Percentiles rank a stretch among this genome's conserved stretches.
phyloP scores from a whole-genome alignment of 2,113 vertebrate species.

The Phocoena phocoena region DNA sequence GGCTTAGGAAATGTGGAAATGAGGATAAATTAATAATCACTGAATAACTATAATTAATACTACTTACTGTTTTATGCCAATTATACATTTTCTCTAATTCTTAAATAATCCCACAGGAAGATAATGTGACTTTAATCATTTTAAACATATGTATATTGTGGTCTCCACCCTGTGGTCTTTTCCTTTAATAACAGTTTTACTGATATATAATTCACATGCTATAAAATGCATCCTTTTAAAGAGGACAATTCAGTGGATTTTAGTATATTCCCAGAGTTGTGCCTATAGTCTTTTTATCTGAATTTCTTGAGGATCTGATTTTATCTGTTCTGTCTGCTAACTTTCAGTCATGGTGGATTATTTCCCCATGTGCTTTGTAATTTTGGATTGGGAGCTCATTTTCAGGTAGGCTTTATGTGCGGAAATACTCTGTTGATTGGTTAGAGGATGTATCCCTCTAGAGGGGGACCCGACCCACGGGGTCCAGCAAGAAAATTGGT shows the following conservation, averaged over 20 bases:
- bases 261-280: background rate
- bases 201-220: background rate
- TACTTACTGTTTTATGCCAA: slow-evolving; percentile 19
- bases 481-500: background rate
- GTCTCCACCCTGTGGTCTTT: background rate
- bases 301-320: background rate
- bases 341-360: background rate
- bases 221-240: background rate
- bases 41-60: slow-evolving; percentile 22
- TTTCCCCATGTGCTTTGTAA: background rate
- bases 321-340: background rate
- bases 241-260: background rate
- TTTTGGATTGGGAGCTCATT: background rate
- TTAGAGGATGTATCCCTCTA: background rate
- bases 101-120: background rate
- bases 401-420: background rate
- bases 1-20: slow-evolving; percentile 19
- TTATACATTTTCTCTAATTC: slow-evolving; percentile 34
- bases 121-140: background rate
- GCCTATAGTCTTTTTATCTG: background rate
- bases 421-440: background rate
- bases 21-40: slow-evolving; percentile 12
- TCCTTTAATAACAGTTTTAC: background rate
- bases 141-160: background rate
- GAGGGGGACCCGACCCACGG: background rate